A percentile compares a stretch with the other conserved stretches of the same genome.
Evolutionary conservation across 2,888 invertebrate species (phyloP).

Genomic region (Taphrorychus bicolor): DNA sequence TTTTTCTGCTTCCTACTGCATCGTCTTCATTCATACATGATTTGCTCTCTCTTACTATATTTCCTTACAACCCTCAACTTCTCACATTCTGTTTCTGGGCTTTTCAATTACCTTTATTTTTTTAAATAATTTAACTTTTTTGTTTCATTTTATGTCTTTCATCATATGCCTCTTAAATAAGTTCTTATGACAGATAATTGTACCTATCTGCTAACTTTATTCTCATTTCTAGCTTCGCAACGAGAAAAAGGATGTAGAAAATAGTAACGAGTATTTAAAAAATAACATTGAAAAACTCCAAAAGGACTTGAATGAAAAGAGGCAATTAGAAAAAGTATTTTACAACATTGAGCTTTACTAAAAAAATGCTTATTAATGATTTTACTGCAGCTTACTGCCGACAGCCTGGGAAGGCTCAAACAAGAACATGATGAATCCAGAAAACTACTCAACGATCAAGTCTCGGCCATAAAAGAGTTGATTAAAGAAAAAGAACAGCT

Average conservation of each 20-base stretch:
- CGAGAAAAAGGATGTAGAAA: slow-evolving; percentile 48
- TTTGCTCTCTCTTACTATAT: too few relatives aligned
- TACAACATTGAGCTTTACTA: too few relatives aligned
- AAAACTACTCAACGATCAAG: slow-evolving; percentile 26
- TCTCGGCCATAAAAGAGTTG: slow-evolving; percentile 45
- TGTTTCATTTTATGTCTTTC: too few relatives aligned
- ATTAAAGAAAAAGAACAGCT: slow-evolving; percentile 28
- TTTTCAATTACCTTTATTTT: too few relatives aligned
- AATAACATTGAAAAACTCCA: slow-evolving; percentile 52
- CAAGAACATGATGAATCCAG: slow-evolving; percentile 33
- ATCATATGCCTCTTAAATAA: too few relatives aligned
- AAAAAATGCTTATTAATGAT: not conserved
- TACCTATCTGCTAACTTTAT: not conserved
- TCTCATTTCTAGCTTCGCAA: slow-evolving; percentile 43
- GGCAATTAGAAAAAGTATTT: slow-evolving; percentile 49
- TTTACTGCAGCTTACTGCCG: slow-evolving; percentile 24
- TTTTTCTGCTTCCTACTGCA: too few relatives aligned
- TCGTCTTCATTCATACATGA: too few relatives aligned
- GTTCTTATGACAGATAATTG: too few relatives aligned
- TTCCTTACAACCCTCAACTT: too few relatives aligned
- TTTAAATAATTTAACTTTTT: too few relatives aligned
- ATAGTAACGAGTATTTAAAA: slow-evolving; percentile 51
- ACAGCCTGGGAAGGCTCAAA: slow-evolving; percentile 28
- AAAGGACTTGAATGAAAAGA: slow-evolving; percentile 49
- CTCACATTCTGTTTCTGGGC: too few relatives aligned